A percentile compares a stretch with the other conserved stretches of the same genome.
phyloP scores from a whole-genome alignment of 2,113 vertebrate genomes.

The Hypocryptadius cinnamomeus region DNA sequence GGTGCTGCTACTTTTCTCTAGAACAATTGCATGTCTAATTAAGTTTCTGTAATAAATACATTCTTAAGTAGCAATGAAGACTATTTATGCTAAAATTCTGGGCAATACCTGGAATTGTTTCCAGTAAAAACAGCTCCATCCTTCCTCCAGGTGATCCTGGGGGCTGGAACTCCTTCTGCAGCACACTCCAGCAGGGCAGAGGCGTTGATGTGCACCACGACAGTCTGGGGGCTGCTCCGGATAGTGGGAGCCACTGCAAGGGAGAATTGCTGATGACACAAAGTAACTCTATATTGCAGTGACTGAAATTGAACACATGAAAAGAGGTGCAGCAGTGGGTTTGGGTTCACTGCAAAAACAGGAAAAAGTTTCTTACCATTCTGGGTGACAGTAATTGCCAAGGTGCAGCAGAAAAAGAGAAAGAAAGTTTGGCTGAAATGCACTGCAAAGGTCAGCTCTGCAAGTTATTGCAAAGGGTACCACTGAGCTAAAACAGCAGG shows the following conservation, averaged over 20 bases:
- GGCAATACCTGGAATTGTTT: slow-evolving; percentile 74
- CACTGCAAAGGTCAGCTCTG: slow-evolving; percentile 28
- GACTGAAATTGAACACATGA: not conserved
- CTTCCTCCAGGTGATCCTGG: slow-evolving; percentile 92
- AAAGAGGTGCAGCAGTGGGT: not conserved
- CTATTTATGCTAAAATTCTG: not conserved
- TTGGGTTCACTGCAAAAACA: not conserved
- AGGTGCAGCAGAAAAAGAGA: not conserved
- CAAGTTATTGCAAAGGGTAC: not conserved
- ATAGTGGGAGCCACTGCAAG: slow-evolving; percentile 84
- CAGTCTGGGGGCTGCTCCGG: slow-evolving; percentile 65
- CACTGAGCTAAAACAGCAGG: not conserved
- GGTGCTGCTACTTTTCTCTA: not conserved
- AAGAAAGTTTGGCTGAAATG: slow-evolving; percentile 20
- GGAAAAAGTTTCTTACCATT: not conserved
- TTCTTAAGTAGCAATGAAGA: not conserved
- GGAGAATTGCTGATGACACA: not conserved
- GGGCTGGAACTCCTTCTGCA: slow-evolving; percentile 81
- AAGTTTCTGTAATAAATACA: not conserved
- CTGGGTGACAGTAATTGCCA: not conserved
- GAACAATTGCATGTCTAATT: not conserved
- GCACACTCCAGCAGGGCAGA: slow-evolving; percentile 79
- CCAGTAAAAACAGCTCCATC: slow-evolving; percentile 80
- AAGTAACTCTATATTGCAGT: not conserved
- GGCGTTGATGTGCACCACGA: slow-evolving; percentile 70